Conservation (phyloP, 2,888 invertebrate species). For the Conistra vaccinii region DNA sequence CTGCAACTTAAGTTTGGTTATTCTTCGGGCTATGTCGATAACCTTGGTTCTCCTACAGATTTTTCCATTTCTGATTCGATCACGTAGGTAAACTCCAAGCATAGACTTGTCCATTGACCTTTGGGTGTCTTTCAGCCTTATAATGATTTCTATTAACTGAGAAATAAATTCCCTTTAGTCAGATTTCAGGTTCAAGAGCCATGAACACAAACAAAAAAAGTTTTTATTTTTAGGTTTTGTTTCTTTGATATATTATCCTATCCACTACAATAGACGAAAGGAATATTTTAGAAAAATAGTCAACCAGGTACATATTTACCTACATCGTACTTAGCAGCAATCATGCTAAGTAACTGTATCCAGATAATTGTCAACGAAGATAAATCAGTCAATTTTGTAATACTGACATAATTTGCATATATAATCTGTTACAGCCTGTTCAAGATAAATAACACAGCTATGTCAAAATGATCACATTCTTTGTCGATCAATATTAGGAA, state of each 20-base stretch:
- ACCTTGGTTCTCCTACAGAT: too few species aligned
- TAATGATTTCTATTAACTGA: background rate
- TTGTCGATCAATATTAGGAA: conserved; percentile 68
- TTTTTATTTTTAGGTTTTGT: too few species aligned
- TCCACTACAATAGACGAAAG: background rate
- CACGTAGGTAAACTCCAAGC: too few species aligned
- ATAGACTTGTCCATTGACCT: too few species aligned
- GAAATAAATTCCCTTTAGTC: background rate
- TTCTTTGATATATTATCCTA: background rate
- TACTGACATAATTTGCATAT: conserved; percentile 37
- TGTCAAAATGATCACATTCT: conserved; percentile 68
- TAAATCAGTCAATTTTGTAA: conserved; percentile 34
- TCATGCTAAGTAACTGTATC: background rate
- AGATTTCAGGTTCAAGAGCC: background rate
- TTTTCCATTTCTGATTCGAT: too few species aligned
- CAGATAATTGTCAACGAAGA: background rate
- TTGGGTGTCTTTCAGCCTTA: too few species aligned
- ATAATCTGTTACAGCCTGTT: conserved; percentile 16
- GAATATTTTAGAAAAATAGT: background rate
- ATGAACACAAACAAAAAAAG: background rate
- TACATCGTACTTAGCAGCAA: background rate
- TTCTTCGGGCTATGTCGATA: too few species aligned
- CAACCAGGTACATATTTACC: background rate
- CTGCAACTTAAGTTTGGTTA: too few species aligned
- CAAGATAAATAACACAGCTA: conserved; percentile 46